A percentile compares a stretch with the other conserved stretches of the same genome.
Conservation (phyloP, 2,113 vertebrate genomes). For the Lycocorax pyrrhopterus region DNA sequence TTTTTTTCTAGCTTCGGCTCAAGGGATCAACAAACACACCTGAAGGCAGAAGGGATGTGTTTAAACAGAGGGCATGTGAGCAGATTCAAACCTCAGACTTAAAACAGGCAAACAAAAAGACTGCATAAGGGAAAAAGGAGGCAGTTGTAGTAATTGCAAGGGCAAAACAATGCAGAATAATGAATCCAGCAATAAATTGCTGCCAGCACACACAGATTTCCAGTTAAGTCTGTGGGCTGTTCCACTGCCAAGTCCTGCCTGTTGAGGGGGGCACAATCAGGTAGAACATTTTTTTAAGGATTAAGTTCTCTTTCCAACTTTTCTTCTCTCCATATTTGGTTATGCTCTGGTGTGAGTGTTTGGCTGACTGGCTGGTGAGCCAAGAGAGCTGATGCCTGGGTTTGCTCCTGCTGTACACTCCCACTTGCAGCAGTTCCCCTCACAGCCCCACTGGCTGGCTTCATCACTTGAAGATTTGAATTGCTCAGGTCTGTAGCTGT, state of each 20-base stretch:
- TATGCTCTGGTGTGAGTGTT: neutral
- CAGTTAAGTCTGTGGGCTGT: neutral
- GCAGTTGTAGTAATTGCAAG: neutral
- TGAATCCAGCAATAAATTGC: neutral
- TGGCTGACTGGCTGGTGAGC: neutral
- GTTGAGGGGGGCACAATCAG: neutral
- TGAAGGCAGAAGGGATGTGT: conserved; percentile 19
- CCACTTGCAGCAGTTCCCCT: neutral
- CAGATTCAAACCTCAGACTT: neutral
- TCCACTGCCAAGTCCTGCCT: neutral
- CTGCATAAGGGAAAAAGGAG: neutral
- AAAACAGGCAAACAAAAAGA: neutral
- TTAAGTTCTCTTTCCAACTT: neutral
- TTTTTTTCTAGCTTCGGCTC: neutral
- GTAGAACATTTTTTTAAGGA: neutral
- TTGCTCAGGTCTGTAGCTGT: neutral
- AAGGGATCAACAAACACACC: conserved; percentile 32
- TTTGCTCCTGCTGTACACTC: neutral
- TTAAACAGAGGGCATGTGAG: conserved; percentile 19
- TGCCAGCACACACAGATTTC: neutral
- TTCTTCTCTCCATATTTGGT: neutral
- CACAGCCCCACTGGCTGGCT: neutral
- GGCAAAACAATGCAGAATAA: neutral
- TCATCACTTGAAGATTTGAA: neutral
- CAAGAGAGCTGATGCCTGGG: neutral